These are phyloP conservation scores for Pyralis farinalis DNA, from an alignment of 2,888 invertebrate species.

Conservation along the genomic window DNA sequence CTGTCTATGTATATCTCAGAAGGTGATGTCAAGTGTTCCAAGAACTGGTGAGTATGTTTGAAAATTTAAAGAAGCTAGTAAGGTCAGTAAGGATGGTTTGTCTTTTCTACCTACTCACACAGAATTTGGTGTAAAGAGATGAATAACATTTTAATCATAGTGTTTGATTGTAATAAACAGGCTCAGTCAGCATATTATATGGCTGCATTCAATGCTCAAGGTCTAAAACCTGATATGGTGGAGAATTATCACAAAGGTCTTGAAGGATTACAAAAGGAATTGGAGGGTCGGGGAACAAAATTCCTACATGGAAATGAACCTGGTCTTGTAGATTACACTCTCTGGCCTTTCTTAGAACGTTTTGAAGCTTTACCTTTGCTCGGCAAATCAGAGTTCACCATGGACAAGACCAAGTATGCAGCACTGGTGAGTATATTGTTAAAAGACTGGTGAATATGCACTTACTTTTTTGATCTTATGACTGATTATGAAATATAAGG, in stretches of 20 bases:
- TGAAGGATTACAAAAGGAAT: constrained; percentile 84
- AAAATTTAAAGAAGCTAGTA: too few species aligned
- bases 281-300: constrained; percentile 81
- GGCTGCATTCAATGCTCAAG: constrained; percentile 62
- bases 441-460: too few species aligned
- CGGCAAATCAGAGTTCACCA: constrained; percentile 82
- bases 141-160: too few species aligned
- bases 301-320: constrained; percentile 86
- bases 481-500: too few species aligned
- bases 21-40: too few species aligned
- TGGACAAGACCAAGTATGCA: constrained; percentile 84
- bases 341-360: constrained; percentile 92
- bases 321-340: constrained; percentile 90
- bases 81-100: too few species aligned
- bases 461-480: too few species aligned
- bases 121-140: too few species aligned
- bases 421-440: constrained; percentile 78
- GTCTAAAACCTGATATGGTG: constrained; percentile 53
- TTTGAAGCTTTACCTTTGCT: constrained; percentile 79
- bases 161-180: constrained; percentile 36
- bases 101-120: too few species aligned
- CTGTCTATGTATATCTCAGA: too few species aligned
- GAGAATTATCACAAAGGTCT: constrained; percentile 81
- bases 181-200: constrained; percentile 78
- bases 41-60: too few species aligned